These are phyloP conservation scores for Lepidochitona cinerea DNA, from an alignment of 2,888 invertebrate species.

Conservation along the genomic window DNA sequence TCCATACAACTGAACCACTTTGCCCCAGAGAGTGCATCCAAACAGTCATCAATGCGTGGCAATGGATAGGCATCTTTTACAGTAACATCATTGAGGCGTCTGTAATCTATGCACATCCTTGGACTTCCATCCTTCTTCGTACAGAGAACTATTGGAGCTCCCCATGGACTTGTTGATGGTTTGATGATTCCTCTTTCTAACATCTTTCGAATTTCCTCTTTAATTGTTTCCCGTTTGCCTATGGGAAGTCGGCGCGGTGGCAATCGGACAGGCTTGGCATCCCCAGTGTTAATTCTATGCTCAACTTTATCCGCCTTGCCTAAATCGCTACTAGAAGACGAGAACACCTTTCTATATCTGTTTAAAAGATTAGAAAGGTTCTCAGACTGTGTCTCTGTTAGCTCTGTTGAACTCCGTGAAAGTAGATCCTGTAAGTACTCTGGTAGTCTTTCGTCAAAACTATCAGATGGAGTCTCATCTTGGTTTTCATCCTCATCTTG, in stretches of 20 bases:
- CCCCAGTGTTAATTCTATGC: conserved; percentile 9
- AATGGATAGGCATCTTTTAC: conserved; percentile 19
- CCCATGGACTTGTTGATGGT: conserved; percentile 59
- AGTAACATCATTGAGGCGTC: conserved; percentile 37
- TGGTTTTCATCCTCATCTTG: no score
- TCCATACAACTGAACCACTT: conserved; percentile 19
- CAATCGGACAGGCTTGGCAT: conserved; percentile 3
- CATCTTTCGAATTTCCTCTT: conserved; percentile 13
- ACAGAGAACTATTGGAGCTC: conserved; percentile 63
- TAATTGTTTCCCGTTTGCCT: neutral
- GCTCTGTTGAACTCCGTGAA: no score
- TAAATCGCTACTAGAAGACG: no score
- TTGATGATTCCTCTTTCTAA: conserved; percentile 19
- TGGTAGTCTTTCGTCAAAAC: no score
- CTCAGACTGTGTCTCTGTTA: no score
- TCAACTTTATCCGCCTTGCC: conserved; percentile 11
- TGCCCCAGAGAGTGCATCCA: conserved; percentile 14
- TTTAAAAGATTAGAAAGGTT: no score
- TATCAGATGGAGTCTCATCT: no score
- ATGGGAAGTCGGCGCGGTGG: conserved; percentile 9
- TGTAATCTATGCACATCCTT: conserved; percentile 48
- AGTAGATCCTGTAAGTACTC: no score
- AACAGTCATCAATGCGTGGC: conserved; percentile 17
- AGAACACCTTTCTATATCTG: no score
- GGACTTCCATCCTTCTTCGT: conserved; percentile 56